A percentile compares a stretch with the other conserved stretches of the same genome.
Evolutionary conservation across 37 sponge, comb jelly and placozoan genomes (phyloP).

Genomic region (Amphimedon queenslandica): DNA sequence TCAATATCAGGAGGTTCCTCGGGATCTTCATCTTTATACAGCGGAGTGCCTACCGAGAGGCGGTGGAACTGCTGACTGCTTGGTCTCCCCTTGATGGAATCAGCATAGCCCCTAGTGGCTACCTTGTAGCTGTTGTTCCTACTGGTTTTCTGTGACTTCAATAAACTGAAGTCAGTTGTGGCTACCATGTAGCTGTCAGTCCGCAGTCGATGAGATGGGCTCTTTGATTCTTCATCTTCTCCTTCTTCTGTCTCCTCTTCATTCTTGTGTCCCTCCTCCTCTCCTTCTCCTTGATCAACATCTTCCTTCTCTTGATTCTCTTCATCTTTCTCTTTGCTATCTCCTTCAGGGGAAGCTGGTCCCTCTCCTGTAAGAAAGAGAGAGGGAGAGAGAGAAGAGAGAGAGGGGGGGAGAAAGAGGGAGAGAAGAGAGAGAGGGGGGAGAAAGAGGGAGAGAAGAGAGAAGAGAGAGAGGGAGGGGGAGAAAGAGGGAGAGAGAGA

Average conservation of each 20-base stretch:
- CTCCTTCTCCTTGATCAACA: not conserved
- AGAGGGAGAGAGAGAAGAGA: not conserved
- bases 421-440: constrained; percentile 3
- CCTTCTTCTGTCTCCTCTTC: constrained; percentile 19
- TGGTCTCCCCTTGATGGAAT: not conserved
- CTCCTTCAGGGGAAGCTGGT: not conserved
- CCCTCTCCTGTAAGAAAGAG: too few species aligned
- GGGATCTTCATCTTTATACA: not conserved
- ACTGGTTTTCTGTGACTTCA: not conserved
- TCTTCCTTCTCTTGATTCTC: too few species aligned
- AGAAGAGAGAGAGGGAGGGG: too few species aligned
- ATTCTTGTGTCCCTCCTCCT: not conserved
- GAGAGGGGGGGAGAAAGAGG: not conserved
- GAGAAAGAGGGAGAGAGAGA: not conserved
- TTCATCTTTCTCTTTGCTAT: not conserved
- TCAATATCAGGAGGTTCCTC: not conserved
- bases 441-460: too few species aligned
- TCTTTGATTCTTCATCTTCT: not conserved
- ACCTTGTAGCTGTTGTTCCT: not conserved
- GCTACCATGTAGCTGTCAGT: not conserved
- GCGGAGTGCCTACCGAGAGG: not conserved
- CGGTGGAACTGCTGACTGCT: not conserved
- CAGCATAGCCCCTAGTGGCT: not conserved
- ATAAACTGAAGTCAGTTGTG: not conserved
- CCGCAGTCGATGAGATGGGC: not conserved